phyloP scores from a whole-genome alignment of 2,888 invertebrate genomes.

The Molorchus minor region DNA sequence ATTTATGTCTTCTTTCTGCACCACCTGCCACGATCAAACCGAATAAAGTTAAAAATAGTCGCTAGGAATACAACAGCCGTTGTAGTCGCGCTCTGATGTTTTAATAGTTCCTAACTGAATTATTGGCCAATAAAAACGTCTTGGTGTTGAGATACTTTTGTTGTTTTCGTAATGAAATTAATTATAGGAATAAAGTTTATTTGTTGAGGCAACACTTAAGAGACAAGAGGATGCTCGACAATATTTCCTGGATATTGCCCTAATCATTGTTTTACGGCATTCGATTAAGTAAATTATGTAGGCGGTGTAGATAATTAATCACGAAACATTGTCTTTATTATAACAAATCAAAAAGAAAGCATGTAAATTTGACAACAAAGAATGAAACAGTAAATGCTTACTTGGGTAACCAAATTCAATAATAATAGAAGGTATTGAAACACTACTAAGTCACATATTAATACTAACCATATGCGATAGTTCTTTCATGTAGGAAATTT shows the following conservation, averaged over 20 bases:
- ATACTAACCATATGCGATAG: too few relatives aligned
- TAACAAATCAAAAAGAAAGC: too few relatives aligned
- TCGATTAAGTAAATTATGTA: conserved; percentile 19
- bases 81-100: conserved; percentile 36
- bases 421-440: too few relatives aligned
- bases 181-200: conserved; percentile 43
- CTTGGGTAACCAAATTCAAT: too few relatives aligned
- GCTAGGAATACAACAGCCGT: conserved; percentile 35
- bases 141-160: conserved; percentile 45
- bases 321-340: too few relatives aligned
- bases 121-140: conserved; percentile 47
- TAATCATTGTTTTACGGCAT: too few relatives aligned
- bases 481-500: too few relatives aligned
- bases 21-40: conserved; percentile 39
- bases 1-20: conserved; percentile 38
- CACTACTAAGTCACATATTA: too few relatives aligned
- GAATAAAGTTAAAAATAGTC: conserved; percentile 46
- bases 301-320: too few relatives aligned
- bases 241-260: neutral
- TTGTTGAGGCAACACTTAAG: conserved; percentile 35
- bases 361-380: too few relatives aligned
- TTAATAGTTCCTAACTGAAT: conserved; percentile 43
- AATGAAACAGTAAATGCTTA: too few relatives aligned
- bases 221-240: neutral
- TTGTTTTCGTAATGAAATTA: conserved; percentile 42